Conservation (phyloP, 2,797 vertebrate genomes). For the Helicolenus hilgendorfi region DNA sequence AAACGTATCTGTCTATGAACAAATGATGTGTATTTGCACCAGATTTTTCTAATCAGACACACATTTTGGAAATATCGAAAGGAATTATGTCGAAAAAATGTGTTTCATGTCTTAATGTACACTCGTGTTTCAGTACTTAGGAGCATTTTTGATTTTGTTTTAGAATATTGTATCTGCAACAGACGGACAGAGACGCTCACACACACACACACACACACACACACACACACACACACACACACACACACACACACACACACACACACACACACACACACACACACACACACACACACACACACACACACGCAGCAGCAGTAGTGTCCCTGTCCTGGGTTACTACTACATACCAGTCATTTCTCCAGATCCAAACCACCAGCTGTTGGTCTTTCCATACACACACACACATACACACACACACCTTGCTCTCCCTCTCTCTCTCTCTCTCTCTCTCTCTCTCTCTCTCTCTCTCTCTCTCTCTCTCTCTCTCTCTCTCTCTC, state of each 20-base stretch:
- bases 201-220: conserved; percentile 1
- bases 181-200: neutral
- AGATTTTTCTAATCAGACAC: neutral
- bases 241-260: conserved; percentile 1
- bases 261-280: conserved; percentile 11
- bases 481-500: neutral
- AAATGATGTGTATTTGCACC: neutral
- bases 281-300: conserved; percentile 4
- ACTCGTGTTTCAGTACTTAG: neutral
- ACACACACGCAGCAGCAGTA: conserved; percentile 40
- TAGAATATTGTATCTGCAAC: neutral
- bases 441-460: conserved; percentile 38
- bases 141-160: neutral
- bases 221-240: conserved; percentile 12
- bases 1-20: neutral
- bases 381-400: conserved; percentile 93
- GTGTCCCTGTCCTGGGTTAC: conserved; percentile 72
- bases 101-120: neutral
- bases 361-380: conserved; percentile 93
- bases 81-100: neutral
- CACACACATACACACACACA: conserved; percentile 86
- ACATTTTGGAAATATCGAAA: neutral
- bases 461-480: neutral
- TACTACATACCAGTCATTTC: conserved; percentile 93
- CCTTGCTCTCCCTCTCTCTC: neutral